A percentile compares a stretch with the other conserved stretches of the same genome.
Evolutionary conservation across 2,113 vertebrate genomes (phyloP).

Genomic region (Bubo blakistoni): DNA sequence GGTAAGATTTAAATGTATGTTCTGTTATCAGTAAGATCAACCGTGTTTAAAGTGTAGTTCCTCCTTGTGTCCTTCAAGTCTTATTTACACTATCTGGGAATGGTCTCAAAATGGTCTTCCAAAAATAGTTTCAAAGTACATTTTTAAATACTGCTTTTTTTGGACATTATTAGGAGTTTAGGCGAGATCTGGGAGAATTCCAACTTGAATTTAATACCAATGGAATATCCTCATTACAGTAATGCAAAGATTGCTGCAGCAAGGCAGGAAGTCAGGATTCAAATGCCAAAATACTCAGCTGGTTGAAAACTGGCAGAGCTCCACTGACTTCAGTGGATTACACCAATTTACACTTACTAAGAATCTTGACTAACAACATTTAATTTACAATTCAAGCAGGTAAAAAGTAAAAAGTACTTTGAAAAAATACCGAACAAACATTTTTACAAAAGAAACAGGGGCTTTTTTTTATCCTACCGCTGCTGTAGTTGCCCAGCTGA

Average conservation of each 20-base stretch:
- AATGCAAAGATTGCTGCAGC: neutral
- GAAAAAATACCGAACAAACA: accelerated
- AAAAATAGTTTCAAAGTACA: neutral
- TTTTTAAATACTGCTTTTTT: neutral
- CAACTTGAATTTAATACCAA: neutral
- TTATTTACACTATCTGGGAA: neutral
- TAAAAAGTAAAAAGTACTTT: neutral
- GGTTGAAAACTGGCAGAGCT: neutral
- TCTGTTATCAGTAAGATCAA: neutral
- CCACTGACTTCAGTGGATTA: neutral
- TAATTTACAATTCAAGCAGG: neutral
- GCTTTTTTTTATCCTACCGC: neutral
- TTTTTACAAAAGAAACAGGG: neutral
- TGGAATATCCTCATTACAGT: neutral
- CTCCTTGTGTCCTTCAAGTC: neutral
- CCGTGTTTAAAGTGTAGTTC: neutral
- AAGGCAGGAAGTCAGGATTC: neutral
- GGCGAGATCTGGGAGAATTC: neutral
- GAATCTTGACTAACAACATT: neutral
- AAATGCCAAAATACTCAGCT: constrained; percentile 25
- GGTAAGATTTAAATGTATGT: neutral
- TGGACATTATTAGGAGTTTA: neutral
- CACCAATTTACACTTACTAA: neutral
- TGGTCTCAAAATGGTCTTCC: neutral
- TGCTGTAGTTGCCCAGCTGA: neutral